These are phyloP conservation scores for Ara ararauna DNA, from an alignment of 2,797 vertebrate species.

Conservation along the genomic window DNA sequence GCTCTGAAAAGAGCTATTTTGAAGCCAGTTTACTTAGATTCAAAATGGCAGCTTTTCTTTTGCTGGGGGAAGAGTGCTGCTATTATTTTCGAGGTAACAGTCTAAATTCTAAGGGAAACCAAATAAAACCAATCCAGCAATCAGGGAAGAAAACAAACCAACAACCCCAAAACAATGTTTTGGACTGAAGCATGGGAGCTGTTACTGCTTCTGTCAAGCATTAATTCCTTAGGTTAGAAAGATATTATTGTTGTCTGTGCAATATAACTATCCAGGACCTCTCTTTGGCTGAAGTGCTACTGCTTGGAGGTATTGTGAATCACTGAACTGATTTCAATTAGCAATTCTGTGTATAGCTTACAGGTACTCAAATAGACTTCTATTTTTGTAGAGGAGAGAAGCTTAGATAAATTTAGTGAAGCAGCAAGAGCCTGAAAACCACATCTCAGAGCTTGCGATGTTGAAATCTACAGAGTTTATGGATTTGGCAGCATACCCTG, in stretches of 20 bases:
- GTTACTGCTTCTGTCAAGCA: neutral
- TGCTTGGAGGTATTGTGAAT: neutral
- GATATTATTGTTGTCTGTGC: fast-evolving
- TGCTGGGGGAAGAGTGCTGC: neutral
- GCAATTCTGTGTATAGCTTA: neutral
- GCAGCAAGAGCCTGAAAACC: neutral
- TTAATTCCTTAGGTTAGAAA: neutral
- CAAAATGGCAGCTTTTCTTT: neutral
- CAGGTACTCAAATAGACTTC: neutral
- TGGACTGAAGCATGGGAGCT: neutral
- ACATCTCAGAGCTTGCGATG: neutral
- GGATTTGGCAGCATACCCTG: neutral
- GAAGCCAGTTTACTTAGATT: neutral
- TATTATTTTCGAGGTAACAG: neutral
- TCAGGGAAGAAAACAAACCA: neutral
- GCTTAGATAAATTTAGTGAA: neutral
- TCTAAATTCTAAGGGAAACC: neutral
- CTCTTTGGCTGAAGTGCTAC: neutral
- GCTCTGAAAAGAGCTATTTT: neutral
- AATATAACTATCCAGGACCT: neutral
- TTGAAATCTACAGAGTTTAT: neutral
- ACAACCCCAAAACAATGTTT: neutral
- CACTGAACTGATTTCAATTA: neutral
- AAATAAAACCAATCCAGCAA: neutral
- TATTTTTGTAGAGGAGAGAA: neutral